Evolutionary conservation across 2,113 vertebrate species (phyloP), one percentile per base, ranked within the genome.

Genomic region (Motacilla tschutschensis): DNA sequence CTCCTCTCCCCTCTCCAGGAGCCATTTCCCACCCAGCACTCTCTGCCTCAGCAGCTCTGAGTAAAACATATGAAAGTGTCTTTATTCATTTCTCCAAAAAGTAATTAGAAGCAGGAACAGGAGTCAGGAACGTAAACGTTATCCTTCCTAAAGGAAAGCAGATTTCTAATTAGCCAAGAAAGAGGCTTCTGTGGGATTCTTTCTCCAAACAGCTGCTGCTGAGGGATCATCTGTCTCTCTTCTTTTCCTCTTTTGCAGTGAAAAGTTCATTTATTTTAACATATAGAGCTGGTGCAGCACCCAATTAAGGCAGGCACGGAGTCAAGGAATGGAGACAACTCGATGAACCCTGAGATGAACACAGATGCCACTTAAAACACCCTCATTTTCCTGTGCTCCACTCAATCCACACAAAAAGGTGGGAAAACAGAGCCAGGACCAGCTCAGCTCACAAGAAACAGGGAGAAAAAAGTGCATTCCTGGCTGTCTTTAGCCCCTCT

Each of bases 1-100:
- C 35, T 51, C 41, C 58, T 33, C 28, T 62, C 51, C 51, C 75
- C 21, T 58, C 89, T 80, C 71, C 81, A 82, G 55, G 41, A 92
- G 78, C 73, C 58, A 12, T 63, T 88, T 94, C 65, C 93, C 85
- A 90, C 59, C 77, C 92, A 55, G 81, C 67, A 17, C 88, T 91
- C 92, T 92, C 95, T 57, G 71, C 93, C 94, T 96, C 94, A 95
- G 94, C 95, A 93, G 86, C 91, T 96, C 94, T 95, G 93, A 96
- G 92, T 94, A 85, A 95, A 96, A 93, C 66, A 88, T n/a, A 65
- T 8, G 86, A 91, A 79, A 22, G 87, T 17, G 88, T 74, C 95
- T 96, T 94, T 78, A 93, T 96, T 96, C 95, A 88, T 93, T 89
- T 85, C 90, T 96, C 94, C 91, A 92, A 94, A 66, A 78, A 36